Evolutionary conservation across 92 coral and sea anemone genomes (phyloP).

Genomic region (Metridium senile): DNA sequence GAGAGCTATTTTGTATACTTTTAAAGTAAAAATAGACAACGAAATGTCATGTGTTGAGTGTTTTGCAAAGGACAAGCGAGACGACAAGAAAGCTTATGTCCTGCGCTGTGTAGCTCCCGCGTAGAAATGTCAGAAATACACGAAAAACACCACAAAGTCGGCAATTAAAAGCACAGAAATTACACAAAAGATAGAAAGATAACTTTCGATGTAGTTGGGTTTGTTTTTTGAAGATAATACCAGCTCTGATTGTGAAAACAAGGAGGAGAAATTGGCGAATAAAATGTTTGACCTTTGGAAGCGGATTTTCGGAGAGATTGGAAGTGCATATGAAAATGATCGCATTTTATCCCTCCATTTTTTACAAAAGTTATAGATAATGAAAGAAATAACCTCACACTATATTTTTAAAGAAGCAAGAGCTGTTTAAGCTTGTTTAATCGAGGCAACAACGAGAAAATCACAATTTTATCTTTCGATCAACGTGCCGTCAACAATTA

Average conservation of each 20-base stretch:
- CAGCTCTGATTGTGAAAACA: neutral
- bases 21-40: neutral
- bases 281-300: slow-evolving; percentile 35
- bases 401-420: neutral
- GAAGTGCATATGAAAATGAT: slow-evolving; percentile 32
- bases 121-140: neutral
- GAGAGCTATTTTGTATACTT: neutral
- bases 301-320: slow-evolving; percentile 39
- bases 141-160: neutral
- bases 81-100: neutral
- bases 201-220: neutral
- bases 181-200: neutral
- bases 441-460: neutral
- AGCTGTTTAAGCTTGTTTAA: neutral
- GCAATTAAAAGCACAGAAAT: neutral
- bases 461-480: slow-evolving; percentile 17
- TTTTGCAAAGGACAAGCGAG: neutral
- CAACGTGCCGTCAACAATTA: slow-evolving; percentile 25
- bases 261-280: neutral
- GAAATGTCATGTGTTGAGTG: neutral
- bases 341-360: slow-evolving; percentile 5
- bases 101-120: neutral
- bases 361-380: neutral
- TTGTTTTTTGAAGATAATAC: neutral
- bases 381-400: slow-evolving; percentile 1